Base-by-base conservation (phyloP, 1,140 invertebrate genomes). In the Holcopasites calliopsidis region DNA sequence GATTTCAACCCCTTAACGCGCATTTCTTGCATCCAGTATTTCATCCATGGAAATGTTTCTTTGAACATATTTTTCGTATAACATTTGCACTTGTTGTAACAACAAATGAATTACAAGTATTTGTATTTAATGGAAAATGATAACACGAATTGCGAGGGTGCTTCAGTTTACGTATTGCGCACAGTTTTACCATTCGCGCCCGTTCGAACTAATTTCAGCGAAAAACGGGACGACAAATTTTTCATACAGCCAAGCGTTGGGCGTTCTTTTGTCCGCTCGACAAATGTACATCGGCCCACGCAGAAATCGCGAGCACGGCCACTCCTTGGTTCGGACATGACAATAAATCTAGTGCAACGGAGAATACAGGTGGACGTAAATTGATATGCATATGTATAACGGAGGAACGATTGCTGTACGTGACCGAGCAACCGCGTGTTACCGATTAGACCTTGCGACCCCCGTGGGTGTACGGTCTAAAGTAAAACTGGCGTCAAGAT, bases 311-410 rank as follows among this genome's bases (percentile, higher is more conserved):
- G 16, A 38, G 26, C 50, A 2, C 4, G 38, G 18, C 54, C 64
- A 52, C 33, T 61, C 55, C 66, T 54, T 23, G 3, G 7, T 54
- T 10, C n/a, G 0, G 47, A 3, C 66, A 73, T 81, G 52, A n/a
- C 62, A 73, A 73, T 74, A 83, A 84, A 84, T 80, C 74, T 62
- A 16, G 50, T 23, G 69, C 40, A 49, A 79, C 77, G 73, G 61
- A 80, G 21, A 13, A 60, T 69, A 64, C 81, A 79, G 80, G 71
- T 82, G 76, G 77, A 79, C 77, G 74, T 80, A 84, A 84, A 84
- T 84, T 84, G 77, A 83, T 84, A 83, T 80, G 76, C 82, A 75
- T 80, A n/a, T n/a, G n/a, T n/a, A 80, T 75, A 84, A 84, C 65
- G 76, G 65, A 26, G 76, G 49, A 80, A 55, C 62, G 70, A 84